Conservation (phyloP, 2,888 invertebrate genomes). For the Campopleginae sp. region DNA sequence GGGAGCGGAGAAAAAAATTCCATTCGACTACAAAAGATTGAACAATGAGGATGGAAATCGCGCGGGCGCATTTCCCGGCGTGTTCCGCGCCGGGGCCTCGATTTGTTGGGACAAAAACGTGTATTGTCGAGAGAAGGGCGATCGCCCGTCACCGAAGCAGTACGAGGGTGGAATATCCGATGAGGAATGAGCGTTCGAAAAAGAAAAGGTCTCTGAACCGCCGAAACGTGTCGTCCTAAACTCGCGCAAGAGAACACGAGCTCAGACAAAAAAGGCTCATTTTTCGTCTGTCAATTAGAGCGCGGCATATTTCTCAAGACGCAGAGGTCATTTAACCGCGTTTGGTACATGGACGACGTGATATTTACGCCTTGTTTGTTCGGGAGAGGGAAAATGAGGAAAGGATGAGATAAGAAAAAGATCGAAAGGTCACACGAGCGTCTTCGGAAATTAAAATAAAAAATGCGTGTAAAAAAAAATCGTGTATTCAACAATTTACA, state of each 20-base stretch:
- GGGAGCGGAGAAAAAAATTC: constrained; percentile 11
- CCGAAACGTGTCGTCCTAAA: background rate
- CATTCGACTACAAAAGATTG: constrained; percentile 5
- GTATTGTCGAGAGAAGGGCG: constrained; percentile 45
- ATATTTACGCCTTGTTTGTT: background rate
- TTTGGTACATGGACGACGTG: constrained; percentile 3
- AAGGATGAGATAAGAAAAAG: background rate
- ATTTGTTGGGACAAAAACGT: constrained; percentile 29
- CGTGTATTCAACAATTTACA: constrained; percentile 20
- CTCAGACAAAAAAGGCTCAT: background rate
- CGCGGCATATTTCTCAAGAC: constrained; percentile 38
- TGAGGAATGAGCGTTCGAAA: background rate
- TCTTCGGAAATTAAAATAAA: constrained; percentile 19
- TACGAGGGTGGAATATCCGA: constrained; percentile 63
- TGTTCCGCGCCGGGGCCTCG: background rate
- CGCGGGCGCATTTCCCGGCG: constrained; percentile 1
- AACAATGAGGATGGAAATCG: constrained; percentile 3
- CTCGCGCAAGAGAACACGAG: background rate
- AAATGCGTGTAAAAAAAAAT: constrained; percentile 1
- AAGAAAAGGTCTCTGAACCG: constrained; percentile 44
- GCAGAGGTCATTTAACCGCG: constrained; percentile 26
- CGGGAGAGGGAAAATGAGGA: background rate
- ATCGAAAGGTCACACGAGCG: constrained; percentile 36
- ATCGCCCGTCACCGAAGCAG: constrained; percentile 18
- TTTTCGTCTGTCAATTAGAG: constrained; percentile 35